phyloP scores from a whole-genome alignment of 2,113 vertebrate genomes.

The Prionailurus bengalensis region DNA sequence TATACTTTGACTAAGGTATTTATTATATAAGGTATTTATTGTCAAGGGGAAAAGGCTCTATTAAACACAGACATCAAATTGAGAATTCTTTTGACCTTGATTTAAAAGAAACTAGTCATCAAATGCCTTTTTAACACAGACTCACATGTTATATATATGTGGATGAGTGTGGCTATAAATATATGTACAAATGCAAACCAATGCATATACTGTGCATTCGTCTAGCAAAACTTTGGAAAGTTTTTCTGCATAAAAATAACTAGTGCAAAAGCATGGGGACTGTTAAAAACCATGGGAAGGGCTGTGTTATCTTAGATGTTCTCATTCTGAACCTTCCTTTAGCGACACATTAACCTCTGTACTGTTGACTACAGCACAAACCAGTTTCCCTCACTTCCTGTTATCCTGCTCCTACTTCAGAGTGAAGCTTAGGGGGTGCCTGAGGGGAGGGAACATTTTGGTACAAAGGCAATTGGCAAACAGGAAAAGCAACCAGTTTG shows the following conservation, averaged over 20 bases:
- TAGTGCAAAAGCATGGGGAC: not conserved
- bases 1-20: not conserved
- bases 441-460: slow-evolving; percentile 59
- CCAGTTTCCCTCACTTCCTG: slow-evolving; percentile 74
- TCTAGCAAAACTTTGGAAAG: not conserved
- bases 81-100: not conserved
- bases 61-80: not conserved
- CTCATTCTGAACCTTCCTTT: slow-evolving; percentile 59
- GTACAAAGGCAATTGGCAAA: slow-evolving; percentile 69
- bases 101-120: slow-evolving; percentile 30
- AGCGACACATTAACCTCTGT: slow-evolving; percentile 70
- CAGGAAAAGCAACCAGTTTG: slow-evolving; percentile 69
- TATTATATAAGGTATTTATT: not conserved
- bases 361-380: slow-evolving; percentile 59
- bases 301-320: slow-evolving; percentile 55
- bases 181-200: not conserved
- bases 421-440: slow-evolving; percentile 47
- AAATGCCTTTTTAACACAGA: not conserved
- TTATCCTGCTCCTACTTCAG: slow-evolving; percentile 67
- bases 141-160: not conserved
- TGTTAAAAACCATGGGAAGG: slow-evolving; percentile 12
- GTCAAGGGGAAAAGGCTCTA: not conserved
- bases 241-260: slow-evolving; percentile 15
- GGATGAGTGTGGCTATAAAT: not conserved
- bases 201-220: not conserved